phyloP scores from a whole-genome alignment of 2,888 invertebrate genomes.

The Bellardia bayeri region DNA sequence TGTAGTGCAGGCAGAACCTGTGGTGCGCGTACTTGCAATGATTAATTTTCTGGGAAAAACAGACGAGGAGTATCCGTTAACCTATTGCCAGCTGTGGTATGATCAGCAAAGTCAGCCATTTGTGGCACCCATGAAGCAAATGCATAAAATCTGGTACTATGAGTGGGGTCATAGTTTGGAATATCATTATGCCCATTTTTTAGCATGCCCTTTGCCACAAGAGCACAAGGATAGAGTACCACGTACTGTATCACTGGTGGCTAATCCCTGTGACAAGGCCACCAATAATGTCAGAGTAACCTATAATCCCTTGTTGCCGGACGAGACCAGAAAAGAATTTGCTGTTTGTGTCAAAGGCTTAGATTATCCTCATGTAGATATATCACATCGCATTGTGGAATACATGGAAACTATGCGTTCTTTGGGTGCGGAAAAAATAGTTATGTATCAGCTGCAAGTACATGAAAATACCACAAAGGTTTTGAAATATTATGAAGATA shows the following conservation, averaged over 20 bases:
- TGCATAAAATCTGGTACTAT: constrained; percentile 95
- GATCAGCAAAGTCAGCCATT: constrained; percentile 90
- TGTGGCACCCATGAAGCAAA: constrained; percentile 91
- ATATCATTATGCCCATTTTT: constrained; percentile 93
- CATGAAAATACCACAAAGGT: constrained; percentile 95
- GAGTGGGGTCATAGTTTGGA: constrained; percentile 95
- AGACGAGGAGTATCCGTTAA: constrained; percentile 85
- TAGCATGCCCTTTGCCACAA: constrained; percentile 90
- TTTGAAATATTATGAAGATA: constrained; percentile 86
- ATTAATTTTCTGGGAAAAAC: constrained; percentile 93
- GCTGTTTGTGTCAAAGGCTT: constrained; percentile 96
- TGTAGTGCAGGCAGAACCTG: constrained; percentile 89
- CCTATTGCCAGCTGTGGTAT: constrained; percentile 95
- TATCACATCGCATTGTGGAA: constrained; percentile 94
- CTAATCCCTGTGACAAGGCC: constrained; percentile 91
- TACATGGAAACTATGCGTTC: constrained; percentile 95
- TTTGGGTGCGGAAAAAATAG: constrained; percentile 94
- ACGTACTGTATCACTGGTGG: constrained; percentile 90
- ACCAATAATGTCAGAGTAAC: constrained; percentile 92
- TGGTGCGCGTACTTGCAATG: constrained; percentile 93
- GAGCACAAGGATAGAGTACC: constrained; percentile 85
- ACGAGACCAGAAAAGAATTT: constrained; percentile 86
- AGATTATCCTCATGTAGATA: constrained; percentile 94
- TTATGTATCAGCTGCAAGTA: constrained; percentile 93
- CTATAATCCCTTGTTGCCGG: constrained; percentile 85